Percentiles rank a stretch among this genome's conserved stretches.
phyloP scores from a whole-genome alignment of 2,797 vertebrate species.

The Leptatherina wallacei region DNA sequence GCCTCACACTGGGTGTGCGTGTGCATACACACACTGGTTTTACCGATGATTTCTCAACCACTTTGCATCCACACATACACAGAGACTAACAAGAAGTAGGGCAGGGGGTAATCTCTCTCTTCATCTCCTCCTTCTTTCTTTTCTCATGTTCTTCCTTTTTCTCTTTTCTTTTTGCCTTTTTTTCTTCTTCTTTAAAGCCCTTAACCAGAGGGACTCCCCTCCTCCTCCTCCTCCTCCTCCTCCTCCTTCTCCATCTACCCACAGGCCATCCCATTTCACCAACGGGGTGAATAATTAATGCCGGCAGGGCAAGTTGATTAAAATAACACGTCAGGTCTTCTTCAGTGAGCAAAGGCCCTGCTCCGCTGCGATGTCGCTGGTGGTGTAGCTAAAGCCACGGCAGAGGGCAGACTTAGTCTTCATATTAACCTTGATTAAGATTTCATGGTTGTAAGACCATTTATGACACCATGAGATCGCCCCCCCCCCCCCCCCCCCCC shows the following conservation, averaged over 20 bases:
- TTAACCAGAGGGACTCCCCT: conserved; percentile 56
- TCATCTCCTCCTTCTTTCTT: conserved; percentile 33
- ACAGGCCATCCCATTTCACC: conserved; percentile 68
- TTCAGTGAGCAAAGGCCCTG: conserved; percentile 63
- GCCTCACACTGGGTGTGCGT: conserved; percentile 3
- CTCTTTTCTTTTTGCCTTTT: not conserved
- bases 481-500: too few relatives aligned
- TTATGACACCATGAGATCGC: conserved; percentile 17
- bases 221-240: conserved; percentile 1
- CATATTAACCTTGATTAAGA: conserved; percentile 64
- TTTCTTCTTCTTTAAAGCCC: conserved; percentile 38
- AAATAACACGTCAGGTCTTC: conserved; percentile 76
- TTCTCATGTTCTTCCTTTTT: conserved; percentile 28
- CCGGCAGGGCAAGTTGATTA: conserved; percentile 75
- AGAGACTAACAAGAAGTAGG: conserved; percentile 23
- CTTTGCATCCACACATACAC: conserved; percentile 2
- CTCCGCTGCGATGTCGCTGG: conserved; percentile 38
- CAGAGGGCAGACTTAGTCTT: conserved; percentile 48
- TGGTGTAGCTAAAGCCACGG: conserved; percentile 33
- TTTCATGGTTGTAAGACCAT: conserved; percentile 40
- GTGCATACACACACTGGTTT: conserved; percentile 12
- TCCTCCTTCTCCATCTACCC: conserved; percentile 41
- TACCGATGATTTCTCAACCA: conserved; percentile 13
- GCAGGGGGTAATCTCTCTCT: conserved; percentile 37
- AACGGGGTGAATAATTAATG: conserved; percentile 80